Evolutionary conservation across 2,797 vertebrate genomes (phyloP).

Genomic region (Cuculus canorus): DNA sequence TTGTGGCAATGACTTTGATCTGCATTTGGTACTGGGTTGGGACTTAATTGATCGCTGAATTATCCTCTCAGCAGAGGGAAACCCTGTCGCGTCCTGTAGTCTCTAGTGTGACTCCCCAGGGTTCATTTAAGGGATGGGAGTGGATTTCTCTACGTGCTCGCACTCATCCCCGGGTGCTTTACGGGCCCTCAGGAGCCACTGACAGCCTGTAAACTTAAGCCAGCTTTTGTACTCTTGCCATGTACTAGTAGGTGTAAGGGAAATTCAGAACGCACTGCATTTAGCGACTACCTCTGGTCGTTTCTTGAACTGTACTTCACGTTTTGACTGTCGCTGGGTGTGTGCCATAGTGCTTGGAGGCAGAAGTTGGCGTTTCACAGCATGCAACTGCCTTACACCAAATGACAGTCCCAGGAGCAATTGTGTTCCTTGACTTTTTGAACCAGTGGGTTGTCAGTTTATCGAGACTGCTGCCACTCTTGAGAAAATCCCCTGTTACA

Average conservation of each 20-base stretch:
- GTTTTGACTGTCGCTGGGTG: background rate
- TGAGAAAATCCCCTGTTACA: background rate
- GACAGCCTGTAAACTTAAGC: background rate
- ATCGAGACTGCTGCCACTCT: background rate
- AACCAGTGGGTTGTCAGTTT: background rate
- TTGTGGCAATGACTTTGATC: background rate
- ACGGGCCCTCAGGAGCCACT: background rate
- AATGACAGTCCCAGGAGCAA: background rate
- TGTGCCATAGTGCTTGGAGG: background rate
- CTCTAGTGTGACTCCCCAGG: background rate
- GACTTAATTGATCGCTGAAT: background rate
- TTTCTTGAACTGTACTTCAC: background rate
- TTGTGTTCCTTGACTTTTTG: background rate
- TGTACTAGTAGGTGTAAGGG: background rate
- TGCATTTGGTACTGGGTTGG: accelerated
- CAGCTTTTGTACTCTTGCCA: background rate
- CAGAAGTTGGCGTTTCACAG: background rate
- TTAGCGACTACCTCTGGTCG: background rate
- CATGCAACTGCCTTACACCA: background rate
- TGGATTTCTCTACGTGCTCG: background rate
- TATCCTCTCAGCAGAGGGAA: background rate
- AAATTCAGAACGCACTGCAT: background rate
- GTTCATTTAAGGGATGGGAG: background rate
- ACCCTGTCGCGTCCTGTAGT: background rate
- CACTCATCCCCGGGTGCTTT: background rate